Conservation (phyloP, 2,888 invertebrate species). For the Omphaloscelis lunosa region DNA sequence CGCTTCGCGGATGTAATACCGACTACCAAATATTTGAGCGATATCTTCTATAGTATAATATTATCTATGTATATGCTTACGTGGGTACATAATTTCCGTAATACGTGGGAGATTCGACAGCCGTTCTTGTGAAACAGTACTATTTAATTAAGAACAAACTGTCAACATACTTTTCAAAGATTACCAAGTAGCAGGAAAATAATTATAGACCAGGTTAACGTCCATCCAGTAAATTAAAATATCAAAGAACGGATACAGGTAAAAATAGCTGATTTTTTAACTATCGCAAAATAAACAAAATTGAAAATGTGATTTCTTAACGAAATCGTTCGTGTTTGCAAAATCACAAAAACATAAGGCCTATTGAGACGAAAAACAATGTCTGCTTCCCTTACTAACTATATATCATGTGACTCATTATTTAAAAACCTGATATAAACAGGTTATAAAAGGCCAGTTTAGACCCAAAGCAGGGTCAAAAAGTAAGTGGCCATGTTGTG, state of each 20-base stretch:
- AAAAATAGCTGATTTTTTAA: background rate
- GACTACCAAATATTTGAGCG: slow-evolving; percentile 52
- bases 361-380: background rate
- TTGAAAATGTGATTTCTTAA: background rate
- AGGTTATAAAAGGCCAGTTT: slow-evolving; percentile 46
- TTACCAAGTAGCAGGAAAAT: background rate
- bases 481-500: slow-evolving; percentile 54
- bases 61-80: background rate
- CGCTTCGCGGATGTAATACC: slow-evolving; percentile 37
- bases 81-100: slow-evolving; percentile 9
- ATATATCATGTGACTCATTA: slow-evolving; percentile 41
- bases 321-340: background rate
- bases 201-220: background rate
- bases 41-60: slow-evolving; percentile 26
- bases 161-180: background rate
- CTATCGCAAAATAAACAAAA: background rate
- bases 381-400: background rate
- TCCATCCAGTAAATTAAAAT: background rate
- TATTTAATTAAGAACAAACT: background rate
- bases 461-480: slow-evolving; percentile 38
- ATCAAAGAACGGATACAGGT: background rate
- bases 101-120: background rate
- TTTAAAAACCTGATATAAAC: slow-evolving; percentile 45
- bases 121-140: background rate
- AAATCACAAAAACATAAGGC: background rate